Evolutionary conservation across 2,113 vertebrate species (phyloP).

Genomic region (Actenoides hombroni): DNA sequence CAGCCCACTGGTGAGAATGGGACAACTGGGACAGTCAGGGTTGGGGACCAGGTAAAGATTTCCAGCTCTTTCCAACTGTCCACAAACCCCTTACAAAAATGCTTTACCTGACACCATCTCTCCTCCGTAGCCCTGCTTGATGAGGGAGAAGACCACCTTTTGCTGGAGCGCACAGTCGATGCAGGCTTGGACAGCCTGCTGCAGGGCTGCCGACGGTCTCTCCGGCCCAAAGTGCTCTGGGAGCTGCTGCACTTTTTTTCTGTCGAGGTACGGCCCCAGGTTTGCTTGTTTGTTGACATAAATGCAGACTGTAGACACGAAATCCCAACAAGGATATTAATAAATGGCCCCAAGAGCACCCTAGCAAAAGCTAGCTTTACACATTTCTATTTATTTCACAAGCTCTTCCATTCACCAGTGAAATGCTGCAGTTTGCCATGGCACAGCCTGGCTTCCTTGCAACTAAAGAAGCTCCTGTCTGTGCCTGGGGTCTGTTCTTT

Average conservation of each 20-base stretch:
- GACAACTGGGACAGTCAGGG: neutral
- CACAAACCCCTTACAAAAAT: neutral
- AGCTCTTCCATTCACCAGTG: neutral
- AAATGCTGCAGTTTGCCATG: accelerated
- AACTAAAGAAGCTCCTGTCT: neutral
- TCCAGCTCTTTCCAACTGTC: neutral
- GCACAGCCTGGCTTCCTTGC: neutral
- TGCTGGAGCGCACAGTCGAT: slow-evolving; percentile 95
- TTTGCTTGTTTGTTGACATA: slow-evolving; percentile 94
- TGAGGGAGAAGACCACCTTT: slow-evolving; percentile 91
- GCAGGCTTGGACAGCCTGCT: slow-evolving; percentile 94
- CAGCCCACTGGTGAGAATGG: neutral
- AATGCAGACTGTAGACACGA: slow-evolving; percentile 87
- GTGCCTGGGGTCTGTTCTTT: neutral
- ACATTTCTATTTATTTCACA: neutral
- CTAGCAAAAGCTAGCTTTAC: neutral
- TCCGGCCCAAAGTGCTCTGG: slow-evolving; percentile 92
- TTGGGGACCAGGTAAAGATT: accelerated
- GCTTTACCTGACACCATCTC: slow-evolving; percentile 92
- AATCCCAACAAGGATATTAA: neutral
- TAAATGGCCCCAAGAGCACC: neutral
- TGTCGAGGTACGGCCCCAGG: slow-evolving; percentile 90
- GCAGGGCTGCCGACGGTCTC: slow-evolving; percentile 85
- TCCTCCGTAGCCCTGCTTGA: slow-evolving; percentile 91
- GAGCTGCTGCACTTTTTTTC: slow-evolving; percentile 92